Conservation (phyloP, 2,113 vertebrate genomes). For the Myxocyprinus asiaticus region DNA sequence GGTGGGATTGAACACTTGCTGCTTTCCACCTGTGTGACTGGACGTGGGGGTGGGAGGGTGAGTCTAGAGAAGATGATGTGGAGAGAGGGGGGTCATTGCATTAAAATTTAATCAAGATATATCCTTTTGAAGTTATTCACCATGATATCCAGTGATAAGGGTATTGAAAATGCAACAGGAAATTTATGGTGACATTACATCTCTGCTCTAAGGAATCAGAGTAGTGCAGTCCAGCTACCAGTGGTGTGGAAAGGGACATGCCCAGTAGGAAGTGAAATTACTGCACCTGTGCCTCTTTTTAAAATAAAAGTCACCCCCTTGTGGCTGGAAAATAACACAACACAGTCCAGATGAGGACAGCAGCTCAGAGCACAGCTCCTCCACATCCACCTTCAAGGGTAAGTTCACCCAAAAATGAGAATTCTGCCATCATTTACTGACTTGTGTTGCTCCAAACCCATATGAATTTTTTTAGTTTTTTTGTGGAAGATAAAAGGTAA, state of each 20-base stretch:
- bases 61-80: slow-evolving; percentile 73
- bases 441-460: too few relatives aligned
- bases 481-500: too few relatives aligned
- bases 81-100: background rate
- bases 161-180: background rate
- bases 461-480: too few relatives aligned
- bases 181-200: background rate
- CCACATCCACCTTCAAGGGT: slow-evolving; percentile 77
- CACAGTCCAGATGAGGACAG: slow-evolving; percentile 76
- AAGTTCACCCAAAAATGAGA: too few relatives aligned
- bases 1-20: slow-evolving; percentile 90
- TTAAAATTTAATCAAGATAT: background rate
- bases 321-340: slow-evolving; percentile 52
- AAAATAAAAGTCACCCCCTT: slow-evolving; percentile 53
- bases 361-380: slow-evolving; percentile 97
- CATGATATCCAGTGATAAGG: background rate
- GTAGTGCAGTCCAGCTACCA: background rate
- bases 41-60: slow-evolving; percentile 85
- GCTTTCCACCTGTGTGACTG: slow-evolving; percentile 87
- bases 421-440: too few relatives aligned
- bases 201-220: background rate
- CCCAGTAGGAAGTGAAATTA: slow-evolving; percentile 30
- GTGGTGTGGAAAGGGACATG: background rate
- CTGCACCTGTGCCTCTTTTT: background rate
- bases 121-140: slow-evolving; percentile 5